These are phyloP conservation scores for Pyrochroa serraticornis DNA, from an alignment of 2,888 invertebrate species.

Conservation along the genomic window DNA sequence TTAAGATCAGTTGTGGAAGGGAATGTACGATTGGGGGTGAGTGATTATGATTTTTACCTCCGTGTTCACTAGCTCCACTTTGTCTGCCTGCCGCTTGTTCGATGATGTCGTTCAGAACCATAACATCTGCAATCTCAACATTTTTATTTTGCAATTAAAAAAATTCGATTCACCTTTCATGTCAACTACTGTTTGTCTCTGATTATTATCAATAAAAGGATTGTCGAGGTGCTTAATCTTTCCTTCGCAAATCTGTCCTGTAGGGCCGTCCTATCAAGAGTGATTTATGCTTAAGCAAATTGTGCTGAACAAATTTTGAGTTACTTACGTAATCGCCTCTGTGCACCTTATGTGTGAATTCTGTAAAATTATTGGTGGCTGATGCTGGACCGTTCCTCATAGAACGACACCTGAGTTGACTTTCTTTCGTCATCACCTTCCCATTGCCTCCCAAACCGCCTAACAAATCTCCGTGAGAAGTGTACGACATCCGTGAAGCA, in stretches of 20 bases:
- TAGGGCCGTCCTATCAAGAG: slow-evolving; percentile 73
- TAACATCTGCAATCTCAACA: slow-evolving; percentile 76
- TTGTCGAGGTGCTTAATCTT: slow-evolving; percentile 88
- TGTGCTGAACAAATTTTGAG: not conserved
- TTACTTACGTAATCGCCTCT: slow-evolving; percentile 73
- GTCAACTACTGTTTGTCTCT: slow-evolving; percentile 88
- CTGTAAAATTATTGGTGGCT: slow-evolving; percentile 64
- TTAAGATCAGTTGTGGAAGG: slow-evolving; percentile 33
- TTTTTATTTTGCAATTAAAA: not conserved
- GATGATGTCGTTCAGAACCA: slow-evolving; percentile 96
- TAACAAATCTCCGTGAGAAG: slow-evolving; percentile 90
- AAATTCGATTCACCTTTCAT: slow-evolving; percentile 67
- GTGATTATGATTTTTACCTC: slow-evolving; percentile 67
- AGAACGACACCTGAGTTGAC: slow-evolving; percentile 77
- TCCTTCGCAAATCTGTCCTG: slow-evolving; percentile 78
- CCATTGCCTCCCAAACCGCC: slow-evolving; percentile 69
- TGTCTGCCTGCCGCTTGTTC: slow-evolving; percentile 92
- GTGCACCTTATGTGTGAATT: slow-evolving; percentile 69
- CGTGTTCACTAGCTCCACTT: slow-evolving; percentile 84
- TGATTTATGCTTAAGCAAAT: not conserved
- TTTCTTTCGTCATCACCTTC: slow-evolving; percentile 82
- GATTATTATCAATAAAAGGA: slow-evolving; percentile 85
- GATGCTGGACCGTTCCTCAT: slow-evolving; percentile 69
- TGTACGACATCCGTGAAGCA: slow-evolving; percentile 90
- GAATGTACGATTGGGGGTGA: slow-evolving; percentile 33